phyloP scores from a whole-genome alignment of 2,888 invertebrate species.

The Hololepta plana region DNA sequence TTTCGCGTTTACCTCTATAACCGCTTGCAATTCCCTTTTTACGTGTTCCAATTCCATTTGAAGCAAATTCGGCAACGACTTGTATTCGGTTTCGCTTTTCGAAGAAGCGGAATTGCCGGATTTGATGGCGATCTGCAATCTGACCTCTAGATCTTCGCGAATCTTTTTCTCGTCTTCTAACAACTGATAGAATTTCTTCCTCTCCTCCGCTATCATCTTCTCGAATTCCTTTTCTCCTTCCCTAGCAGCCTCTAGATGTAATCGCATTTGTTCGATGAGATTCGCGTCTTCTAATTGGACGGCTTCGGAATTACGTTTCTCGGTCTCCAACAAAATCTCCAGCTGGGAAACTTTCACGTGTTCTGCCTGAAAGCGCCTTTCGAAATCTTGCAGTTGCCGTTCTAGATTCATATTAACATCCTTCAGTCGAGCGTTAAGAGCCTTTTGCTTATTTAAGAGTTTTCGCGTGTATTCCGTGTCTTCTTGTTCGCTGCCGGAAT shows the following conservation, averaged over 20 bases:
- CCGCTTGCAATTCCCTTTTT: conserved; percentile 12
- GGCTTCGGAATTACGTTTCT: conserved; percentile 23
- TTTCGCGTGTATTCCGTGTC: conserved; percentile 5
- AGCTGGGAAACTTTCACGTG: too few relatives aligned
- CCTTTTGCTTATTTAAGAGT: conserved; percentile 28
- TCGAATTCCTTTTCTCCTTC: conserved; percentile 45
- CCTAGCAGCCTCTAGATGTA: conserved; percentile 43
- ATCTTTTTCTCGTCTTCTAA: conserved; percentile 36
- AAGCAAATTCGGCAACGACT: conserved; percentile 16
- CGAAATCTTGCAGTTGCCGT: conserved; percentile 28
- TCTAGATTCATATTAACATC: conserved; percentile 32
- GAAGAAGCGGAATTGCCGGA: conserved; percentile 9
- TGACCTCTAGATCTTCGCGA: conserved; percentile 21
- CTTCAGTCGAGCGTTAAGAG: conserved; percentile 29
- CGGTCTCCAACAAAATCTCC: conserved; percentile 35
- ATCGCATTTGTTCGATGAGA: conserved; percentile 44
- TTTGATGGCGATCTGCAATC: conserved; percentile 14
- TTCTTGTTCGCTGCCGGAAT: conserved; percentile 22
- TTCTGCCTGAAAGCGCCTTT: too few relatives aligned
- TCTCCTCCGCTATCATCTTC: conserved; percentile 37
- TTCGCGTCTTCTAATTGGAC: conserved; percentile 45
- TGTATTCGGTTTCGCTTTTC: conserved; percentile 19
- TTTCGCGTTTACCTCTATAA: conserved; percentile 14
- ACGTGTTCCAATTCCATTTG: conserved; percentile 14
- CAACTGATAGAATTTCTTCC: conserved; percentile 36